Evolutionary conservation across 2,888 invertebrate species (phyloP).

Genomic region (Lasioglossum figueresi): DNA sequence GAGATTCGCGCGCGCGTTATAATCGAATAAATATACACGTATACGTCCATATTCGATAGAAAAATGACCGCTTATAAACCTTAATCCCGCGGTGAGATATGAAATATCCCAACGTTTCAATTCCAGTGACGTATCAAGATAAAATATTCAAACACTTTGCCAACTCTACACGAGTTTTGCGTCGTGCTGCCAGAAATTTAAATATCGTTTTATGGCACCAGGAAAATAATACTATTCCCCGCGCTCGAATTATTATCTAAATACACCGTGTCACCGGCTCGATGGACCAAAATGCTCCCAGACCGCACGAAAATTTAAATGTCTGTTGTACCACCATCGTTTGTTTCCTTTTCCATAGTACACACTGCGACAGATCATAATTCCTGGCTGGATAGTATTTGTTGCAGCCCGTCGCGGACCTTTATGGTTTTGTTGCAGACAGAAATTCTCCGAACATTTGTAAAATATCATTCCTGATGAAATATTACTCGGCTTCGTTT

Average conservation of each 20-base stretch:
- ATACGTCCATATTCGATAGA: background rate
- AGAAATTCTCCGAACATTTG: background rate
- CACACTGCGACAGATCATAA: background rate
- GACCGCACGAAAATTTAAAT: background rate
- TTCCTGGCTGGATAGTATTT: background rate
- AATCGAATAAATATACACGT: background rate
- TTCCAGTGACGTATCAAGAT: conserved; percentile 29
- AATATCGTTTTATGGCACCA: conserved; percentile 16
- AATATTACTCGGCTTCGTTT: background rate
- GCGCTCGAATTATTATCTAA: conserved; percentile 28
- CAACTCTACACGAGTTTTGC: conserved; percentile 5
- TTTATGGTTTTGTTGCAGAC: background rate
- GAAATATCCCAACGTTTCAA: conserved; percentile 35
- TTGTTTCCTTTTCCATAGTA: conserved; percentile 2
- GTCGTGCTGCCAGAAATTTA: background rate
- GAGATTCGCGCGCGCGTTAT: background rate
- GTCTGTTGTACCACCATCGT: background rate
- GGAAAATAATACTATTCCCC: conserved; percentile 20
- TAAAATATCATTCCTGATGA: background rate
- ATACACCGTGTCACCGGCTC: conserved; percentile 6
- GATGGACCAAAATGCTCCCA: background rate
- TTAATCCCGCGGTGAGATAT: background rate
- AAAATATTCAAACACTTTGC: conserved; percentile 36
- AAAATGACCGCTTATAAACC: background rate
- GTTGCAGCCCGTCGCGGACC: background rate